Percentiles rank a stretch among this genome's conserved stretches.
Evolutionary conservation across 1,140 invertebrate genomes (phyloP).

Genomic region (Ceratitis capitata): DNA sequence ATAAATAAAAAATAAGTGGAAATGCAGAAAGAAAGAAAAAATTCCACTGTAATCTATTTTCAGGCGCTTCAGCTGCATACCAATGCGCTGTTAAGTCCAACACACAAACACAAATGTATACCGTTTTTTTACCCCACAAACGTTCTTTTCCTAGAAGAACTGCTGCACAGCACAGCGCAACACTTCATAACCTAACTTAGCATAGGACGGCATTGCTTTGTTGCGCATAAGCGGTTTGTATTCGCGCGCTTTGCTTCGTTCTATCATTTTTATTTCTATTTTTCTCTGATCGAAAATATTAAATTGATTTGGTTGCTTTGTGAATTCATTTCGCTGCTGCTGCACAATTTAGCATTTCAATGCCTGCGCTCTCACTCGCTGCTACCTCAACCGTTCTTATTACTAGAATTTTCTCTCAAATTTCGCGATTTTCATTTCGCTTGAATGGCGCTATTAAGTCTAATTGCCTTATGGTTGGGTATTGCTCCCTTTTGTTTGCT

Average conservation of each 20-base stretch:
- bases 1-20: background rate
- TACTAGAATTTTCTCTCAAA: background rate
- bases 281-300: constrained; percentile 12
- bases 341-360: background rate
- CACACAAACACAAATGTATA: background rate
- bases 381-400: background rate
- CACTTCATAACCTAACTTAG: background rate
- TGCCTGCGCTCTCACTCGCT: background rate
- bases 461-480: background rate
- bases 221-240: background rate
- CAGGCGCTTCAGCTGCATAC: constrained; percentile 31
- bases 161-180: background rate
- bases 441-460: background rate
- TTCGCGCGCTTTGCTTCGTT: background rate
- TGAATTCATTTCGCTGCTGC: constrained; percentile 12
- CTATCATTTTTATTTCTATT: too few species aligned
- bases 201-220: too few species aligned
- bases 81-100: background rate
- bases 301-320: constrained; percentile 19
- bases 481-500: too few species aligned
- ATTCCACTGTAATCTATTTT: constrained; percentile 30
- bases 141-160: background rate
- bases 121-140: background rate
- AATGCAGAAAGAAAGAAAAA: background rate
- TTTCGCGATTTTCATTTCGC: background rate